Percentiles rank a stretch among this genome's conserved stretches.
These are phyloP conservation scores for Magallana angulata DNA, from an alignment of 1,140 invertebrate species.

Conservation along the genomic window DNA sequence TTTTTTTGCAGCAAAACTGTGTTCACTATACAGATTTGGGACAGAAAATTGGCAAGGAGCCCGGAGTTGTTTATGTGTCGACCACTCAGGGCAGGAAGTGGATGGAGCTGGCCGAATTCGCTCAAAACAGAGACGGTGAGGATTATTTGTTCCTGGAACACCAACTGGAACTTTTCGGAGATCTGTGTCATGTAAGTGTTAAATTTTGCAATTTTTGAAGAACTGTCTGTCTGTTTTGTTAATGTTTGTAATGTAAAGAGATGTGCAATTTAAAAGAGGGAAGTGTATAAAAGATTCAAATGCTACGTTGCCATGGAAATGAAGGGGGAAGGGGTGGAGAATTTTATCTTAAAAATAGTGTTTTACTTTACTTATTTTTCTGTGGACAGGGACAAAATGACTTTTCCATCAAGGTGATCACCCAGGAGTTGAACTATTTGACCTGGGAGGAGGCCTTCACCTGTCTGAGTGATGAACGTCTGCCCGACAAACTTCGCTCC, in stretches of 20 bases:
- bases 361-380: neutral
- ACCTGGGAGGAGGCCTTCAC: conserved; percentile 78
- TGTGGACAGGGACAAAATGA: conserved; percentile 75
- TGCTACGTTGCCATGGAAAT: too few relatives aligned
- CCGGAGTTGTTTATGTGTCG: conserved; percentile 73
- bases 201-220: neutral
- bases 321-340: too few relatives aligned
- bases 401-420: conserved; percentile 76
- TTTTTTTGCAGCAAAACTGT: conserved; percentile 67
- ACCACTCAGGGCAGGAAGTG: conserved; percentile 71
- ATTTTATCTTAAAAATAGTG: too few relatives aligned
- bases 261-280: too few relatives aligned
- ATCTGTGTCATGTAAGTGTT: conserved; percentile 73
- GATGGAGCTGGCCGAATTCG: conserved; percentile 74
- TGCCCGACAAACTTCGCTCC: conserved; percentile 76
- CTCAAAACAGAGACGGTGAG: conserved; percentile 66
- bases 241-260: too few relatives aligned
- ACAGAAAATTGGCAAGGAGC: conserved; percentile 67
- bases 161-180: conserved; percentile 76
- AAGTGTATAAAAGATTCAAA: too few relatives aligned
- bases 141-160: conserved; percentile 74
- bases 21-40: conserved; percentile 74
- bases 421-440: conserved; percentile 75
- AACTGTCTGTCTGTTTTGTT: too few relatives aligned
- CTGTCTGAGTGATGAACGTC: conserved; percentile 70